Base-by-base conservation (phyloP, 1,140 invertebrate species). In the Zaprionus camerounensis region DNA sequence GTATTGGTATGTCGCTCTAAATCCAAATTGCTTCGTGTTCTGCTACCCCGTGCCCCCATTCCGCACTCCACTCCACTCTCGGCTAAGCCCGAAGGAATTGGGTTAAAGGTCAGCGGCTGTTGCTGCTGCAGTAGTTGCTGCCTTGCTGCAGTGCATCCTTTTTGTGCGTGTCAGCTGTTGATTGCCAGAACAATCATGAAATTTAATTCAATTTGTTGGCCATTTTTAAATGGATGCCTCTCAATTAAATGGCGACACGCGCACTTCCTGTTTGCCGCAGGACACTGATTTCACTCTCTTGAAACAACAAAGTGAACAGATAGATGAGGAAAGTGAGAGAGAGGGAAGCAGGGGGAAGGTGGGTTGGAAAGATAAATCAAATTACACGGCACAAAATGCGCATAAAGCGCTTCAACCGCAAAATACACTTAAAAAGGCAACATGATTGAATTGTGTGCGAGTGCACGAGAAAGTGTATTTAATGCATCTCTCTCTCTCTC, bases 361-460 rank as follows among this genome's bases (percentile, higher is more conserved):
- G 11, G 5, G 22, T 5, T 11, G 7, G 15, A 9, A n/a, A 13
- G 26, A 71, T 72, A 86, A 87, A 88, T 88, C 71, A 79, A 88
- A 88, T 88, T 88, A 87, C 78, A 87, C 70, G 75, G 69, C 71
- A 84, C 84, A 88, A 88, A 87, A 87, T 84, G 85, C 75, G 57
- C 74, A 87, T 87, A 83, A 87, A 88, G 84, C 84, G 84, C 64
- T 46, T 75, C 72, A 81, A 88, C 84, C 84, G 81, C 84, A 88
- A 88, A 84, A 88, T 88, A 88, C 84, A 88, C 85, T 88, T 88
- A 88, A 87, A 87, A 85, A 78, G 78, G 75, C 75, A 80, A 84
- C 74, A 87, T 88, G 85, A 88, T 88, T 90, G 81, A 88, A 90
- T 81, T 88, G 84, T 79, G 78, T 71, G 76, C 13, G 59, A 26